Conservation (phyloP, 2,888 invertebrate species). For the Apodemia mormo region DNA sequence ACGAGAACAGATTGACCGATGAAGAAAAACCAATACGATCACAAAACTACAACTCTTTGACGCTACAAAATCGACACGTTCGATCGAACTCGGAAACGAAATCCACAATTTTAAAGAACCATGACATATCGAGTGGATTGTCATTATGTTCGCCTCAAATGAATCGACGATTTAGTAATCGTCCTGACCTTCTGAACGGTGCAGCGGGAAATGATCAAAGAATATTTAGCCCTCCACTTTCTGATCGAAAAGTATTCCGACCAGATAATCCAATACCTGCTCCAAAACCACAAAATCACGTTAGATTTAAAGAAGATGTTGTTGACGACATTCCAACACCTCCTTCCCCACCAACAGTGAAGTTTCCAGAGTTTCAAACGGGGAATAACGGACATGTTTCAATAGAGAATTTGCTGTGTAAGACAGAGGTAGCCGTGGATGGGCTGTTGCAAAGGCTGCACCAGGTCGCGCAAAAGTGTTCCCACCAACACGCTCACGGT, state of each 20-base stretch:
- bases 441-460: constrained; percentile 85
- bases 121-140: constrained; percentile 66
- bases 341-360: constrained; percentile 69
- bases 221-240: constrained; percentile 63
- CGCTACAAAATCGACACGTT: constrained; percentile 68
- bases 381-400: constrained; percentile 82
- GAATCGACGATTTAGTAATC: constrained; percentile 73
- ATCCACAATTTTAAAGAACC: constrained; percentile 72
- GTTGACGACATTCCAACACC: constrained; percentile 72
- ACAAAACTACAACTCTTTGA: constrained; percentile 67
- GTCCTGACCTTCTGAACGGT: constrained; percentile 70
- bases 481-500: constrained; percentile 87
- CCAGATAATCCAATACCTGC: constrained; percentile 60
- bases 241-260: constrained; percentile 60
- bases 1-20: constrained; percentile 63
- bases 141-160: constrained; percentile 81
- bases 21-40: constrained; percentile 58
- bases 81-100: constrained; percentile 76
- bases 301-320: constrained; percentile 72
- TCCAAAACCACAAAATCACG: constrained; percentile 69
- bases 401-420: constrained; percentile 83
- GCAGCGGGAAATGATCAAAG: constrained; percentile 62
- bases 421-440: constrained; percentile 86
- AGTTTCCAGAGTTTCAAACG: constrained; percentile 60
- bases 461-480: constrained; percentile 86